Base-by-base conservation (phyloP, 2,888 invertebrate genomes). In the Operophtera brumata region DNA sequence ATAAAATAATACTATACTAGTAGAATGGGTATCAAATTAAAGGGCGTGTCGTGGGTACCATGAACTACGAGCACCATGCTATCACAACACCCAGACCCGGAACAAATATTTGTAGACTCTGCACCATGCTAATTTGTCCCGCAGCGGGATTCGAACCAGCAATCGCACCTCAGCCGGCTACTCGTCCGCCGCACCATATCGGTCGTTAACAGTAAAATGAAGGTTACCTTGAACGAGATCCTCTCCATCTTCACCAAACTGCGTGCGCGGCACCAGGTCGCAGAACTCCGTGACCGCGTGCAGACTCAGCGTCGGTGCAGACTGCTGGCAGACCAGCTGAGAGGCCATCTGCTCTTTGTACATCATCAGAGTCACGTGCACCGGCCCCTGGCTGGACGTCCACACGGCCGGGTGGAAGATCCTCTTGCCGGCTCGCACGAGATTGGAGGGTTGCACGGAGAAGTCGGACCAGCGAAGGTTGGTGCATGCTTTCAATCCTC, bases 211-310 rank as follows among this genome's bases (percentile, higher is more conserved):
- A 20, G 20, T 4, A 20, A 20, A 7, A 30, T 30, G 7, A 13
- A 35, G 35, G 12, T 43, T 69, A 94, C 94, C 94, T 92, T 95
- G 94, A 44, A 93, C 86, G 71, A 93, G 90, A 69, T 93, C 93
- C 39, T 92, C 91, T 48, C 92, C 92, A 0, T 91, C 90, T 55
- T 91, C 92, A 55, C 91, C 92, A 64, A 94, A 91, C 74, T 94
- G 93, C 67, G 93, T 93, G 58, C 92, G 86, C 14, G 96, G 95
- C 47, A 96, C 93, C 66, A 94, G 80, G 75, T 96, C 96, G 72
- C 94, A 94, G 81, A 96, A 96, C 86, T 96, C 96, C 6, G 95
- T 94, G 30, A 96, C 92, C 6, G 96, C 94, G 65, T 92, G 92
- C 59, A 96, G 83, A 67, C 93, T 93, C 72, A 93, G 90, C 35